Conservation (phyloP, 2,113 vertebrate species). For the Caloenas nicobarica region DNA sequence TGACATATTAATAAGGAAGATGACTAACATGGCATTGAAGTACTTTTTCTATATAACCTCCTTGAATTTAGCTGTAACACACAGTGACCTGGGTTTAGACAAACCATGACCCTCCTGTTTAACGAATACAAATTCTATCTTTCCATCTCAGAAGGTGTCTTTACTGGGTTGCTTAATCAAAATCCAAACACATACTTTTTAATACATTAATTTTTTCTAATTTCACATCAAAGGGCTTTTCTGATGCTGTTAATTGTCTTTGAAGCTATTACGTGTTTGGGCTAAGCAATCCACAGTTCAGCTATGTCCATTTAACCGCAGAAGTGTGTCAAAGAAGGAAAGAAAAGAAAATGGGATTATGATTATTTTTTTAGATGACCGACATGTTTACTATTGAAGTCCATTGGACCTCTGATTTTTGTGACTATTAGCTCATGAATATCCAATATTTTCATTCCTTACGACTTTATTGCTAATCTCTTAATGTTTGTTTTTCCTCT, state of each 20-base stretch:
- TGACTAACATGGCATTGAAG: not conserved
- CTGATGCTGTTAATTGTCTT: constrained; percentile 30
- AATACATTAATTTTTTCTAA: constrained; percentile 3
- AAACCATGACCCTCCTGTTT: not conserved
- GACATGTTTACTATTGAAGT: constrained; percentile 7
- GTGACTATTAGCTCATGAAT: constrained; percentile 1
- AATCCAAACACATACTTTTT: not conserved
- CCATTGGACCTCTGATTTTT: not conserved
- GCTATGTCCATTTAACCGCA: not conserved
- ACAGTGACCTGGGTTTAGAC: not conserved
- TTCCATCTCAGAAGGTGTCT: not conserved
- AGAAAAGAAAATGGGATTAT: constrained; percentile 31
- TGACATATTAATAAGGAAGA: not conserved
- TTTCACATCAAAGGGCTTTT: constrained; percentile 41
- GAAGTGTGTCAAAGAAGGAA: not conserved
- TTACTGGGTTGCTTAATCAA: not conserved
- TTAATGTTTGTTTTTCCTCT: not conserved
- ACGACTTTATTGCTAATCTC: not conserved
- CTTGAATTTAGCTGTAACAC: not conserved
- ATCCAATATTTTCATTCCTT: not conserved
- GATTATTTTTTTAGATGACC: not conserved
- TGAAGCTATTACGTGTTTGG: constrained; percentile 15
- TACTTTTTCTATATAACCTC: not conserved
- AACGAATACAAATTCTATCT: not conserved
- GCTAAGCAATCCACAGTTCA: not conserved